Conservation (phyloP, 2,797 vertebrate species). For the Thripadectes ignobilis region DNA sequence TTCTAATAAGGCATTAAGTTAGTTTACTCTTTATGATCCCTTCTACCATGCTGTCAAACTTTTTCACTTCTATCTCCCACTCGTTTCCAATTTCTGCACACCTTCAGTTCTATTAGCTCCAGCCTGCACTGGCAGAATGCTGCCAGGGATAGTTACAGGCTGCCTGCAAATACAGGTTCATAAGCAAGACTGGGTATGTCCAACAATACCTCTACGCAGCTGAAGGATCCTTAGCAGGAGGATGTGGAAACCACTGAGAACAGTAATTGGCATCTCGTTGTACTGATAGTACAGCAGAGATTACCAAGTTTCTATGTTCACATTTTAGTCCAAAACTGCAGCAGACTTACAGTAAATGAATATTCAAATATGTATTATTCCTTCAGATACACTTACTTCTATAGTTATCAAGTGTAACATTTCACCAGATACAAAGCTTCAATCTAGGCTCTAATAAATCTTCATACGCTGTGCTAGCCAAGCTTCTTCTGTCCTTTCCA, state of each 20-base stretch:
- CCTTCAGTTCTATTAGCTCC: constrained; percentile 20
- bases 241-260: constrained; percentile 51
- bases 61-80: background rate
- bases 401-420: constrained; percentile 76
- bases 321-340: constrained; percentile 74
- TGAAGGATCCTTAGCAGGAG: constrained; percentile 55
- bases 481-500: constrained; percentile 65
- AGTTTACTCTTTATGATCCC: constrained; percentile 25
- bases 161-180: constrained; percentile 45
- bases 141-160: background rate
- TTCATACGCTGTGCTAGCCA: constrained; percentile 65
- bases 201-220: constrained; percentile 36
- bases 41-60: background rate
- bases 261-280: constrained; percentile 42
- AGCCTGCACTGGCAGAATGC: constrained; percentile 20
- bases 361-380: constrained; percentile 66
- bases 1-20: constrained; percentile 72
- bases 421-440: constrained; percentile 78
- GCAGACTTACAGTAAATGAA: constrained; percentile 68
- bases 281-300: constrained; percentile 41
- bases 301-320: constrained; percentile 65
- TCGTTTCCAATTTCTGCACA: background rate
- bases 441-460: constrained; percentile 68
- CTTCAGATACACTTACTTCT: constrained; percentile 69
- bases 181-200: constrained; percentile 41